Evolutionary conservation across 2,113 vertebrate genomes (phyloP), one percentile per base, ranked within the genome.

Genomic region (Otolemur garnettii): DNA sequence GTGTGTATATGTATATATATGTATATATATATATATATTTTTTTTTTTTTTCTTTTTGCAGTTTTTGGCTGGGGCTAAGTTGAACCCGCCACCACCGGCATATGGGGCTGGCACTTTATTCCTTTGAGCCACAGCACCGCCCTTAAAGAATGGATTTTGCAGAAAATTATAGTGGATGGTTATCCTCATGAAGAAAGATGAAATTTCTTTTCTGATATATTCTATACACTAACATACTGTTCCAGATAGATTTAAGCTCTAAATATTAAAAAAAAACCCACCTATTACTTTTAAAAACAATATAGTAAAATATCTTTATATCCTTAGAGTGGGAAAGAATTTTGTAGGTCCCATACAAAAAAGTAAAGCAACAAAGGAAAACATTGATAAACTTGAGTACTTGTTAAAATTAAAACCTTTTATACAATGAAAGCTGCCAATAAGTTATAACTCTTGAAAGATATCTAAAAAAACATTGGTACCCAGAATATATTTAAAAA

Each of bases 381-480:
- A 64, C 24, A 53, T 42, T 38, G 24, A 53, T 75, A 59, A 91
- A 42, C 42, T 72, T 87, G 71, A 59, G 45, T 84, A 53, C 45
- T 91, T 72, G 78, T 66, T 94, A 68, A 80, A 94, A 92, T 85
- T 35, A 77, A 92, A 77, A 94, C 24, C 7, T 80, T 83, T 33
- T 50, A 7, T 81, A 3, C 12, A 38, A 74, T 7, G 85, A 57
- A 93, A 85, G 11, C 19, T 72, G 86, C n/a, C 30, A 71, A 64
- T 18, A 93, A 68, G 13, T 77, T 55, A 69, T 14, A 75, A 53
- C 7, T 59, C 45, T 60, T 90, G n/a, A 14, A 86, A 90, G 62
- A 81, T 80, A 89, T 71, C 15, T 86, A 22, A 78, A 26, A 71
- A 60, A 94, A 5, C 38, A 87, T 87, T 93, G 75, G 53, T 77